These are phyloP conservation scores for Orcinus orca DNA, from an alignment of 2,113 vertebrate species.

Conservation along the genomic window DNA sequence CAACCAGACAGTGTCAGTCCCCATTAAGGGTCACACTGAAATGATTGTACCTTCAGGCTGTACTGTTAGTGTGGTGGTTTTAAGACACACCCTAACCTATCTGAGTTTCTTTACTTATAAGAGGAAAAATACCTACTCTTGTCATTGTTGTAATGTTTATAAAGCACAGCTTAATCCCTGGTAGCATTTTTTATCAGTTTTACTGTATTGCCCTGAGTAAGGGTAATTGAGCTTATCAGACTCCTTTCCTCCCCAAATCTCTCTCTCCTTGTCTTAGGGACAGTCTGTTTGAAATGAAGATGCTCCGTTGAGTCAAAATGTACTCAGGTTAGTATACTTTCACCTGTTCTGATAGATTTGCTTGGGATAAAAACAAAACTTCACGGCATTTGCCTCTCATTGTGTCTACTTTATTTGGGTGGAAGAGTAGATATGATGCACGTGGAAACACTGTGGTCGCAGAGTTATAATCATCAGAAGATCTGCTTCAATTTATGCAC, in stretches of 20 bases:
- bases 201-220: not conserved
- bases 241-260: not conserved
- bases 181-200: not conserved
- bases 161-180: not conserved
- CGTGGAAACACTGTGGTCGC: accelerated
- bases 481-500: not conserved
- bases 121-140: not conserved
- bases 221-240: not conserved
- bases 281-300: not conserved
- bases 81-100: not conserved
- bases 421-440: not conserved
- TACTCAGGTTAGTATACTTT: not conserved
- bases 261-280: not conserved
- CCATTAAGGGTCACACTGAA: not conserved
- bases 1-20: too few species aligned
- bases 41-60: not conserved
- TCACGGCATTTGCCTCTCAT: too few species aligned
- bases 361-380: not conserved
- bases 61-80: not conserved
- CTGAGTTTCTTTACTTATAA: not conserved
- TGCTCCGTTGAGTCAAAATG: not conserved
- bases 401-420: not conserved
- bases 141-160: not conserved
- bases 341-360: not conserved
- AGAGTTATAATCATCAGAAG: not conserved